These are phyloP conservation scores for Microcebus jonahi DNA, from an alignment of 2,113 vertebrate species.

Conservation along the genomic window DNA sequence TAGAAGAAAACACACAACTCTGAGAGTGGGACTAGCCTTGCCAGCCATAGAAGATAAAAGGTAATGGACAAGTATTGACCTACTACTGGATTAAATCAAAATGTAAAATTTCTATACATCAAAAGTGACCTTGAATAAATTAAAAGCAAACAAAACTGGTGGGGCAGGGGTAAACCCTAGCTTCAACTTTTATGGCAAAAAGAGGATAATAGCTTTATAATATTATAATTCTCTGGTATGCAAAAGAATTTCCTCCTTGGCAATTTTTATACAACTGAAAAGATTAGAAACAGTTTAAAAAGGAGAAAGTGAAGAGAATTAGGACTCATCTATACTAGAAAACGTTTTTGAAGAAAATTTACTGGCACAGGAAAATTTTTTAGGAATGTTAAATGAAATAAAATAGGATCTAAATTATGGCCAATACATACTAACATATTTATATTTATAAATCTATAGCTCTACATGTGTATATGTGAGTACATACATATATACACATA, in stretches of 20 bases:
- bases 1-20: not conserved
- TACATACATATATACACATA: no score
- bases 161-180: not conserved
- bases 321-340: constrained; percentile 66
- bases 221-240: constrained; percentile 27
- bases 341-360: constrained; percentile 69
- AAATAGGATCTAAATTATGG: no score
- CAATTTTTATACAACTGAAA: constrained; percentile 39
- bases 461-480: no score
- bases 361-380: constrained; percentile 57
- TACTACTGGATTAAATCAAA: not conserved
- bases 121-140: constrained; percentile 17
- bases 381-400: not conserved
- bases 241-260: constrained; percentile 29
- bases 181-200: not conserved
- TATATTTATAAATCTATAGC: no score
- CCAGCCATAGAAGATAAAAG: not conserved
- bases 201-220: constrained; percentile 3
- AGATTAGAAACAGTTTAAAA: constrained; percentile 67
- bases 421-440: no score
- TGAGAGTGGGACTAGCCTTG: not conserved
- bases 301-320: constrained; percentile 52
- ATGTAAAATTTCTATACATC: not conserved
- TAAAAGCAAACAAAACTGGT: not conserved
- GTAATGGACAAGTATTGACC: not conserved